Evolutionary conservation across 2,797 vertebrate genomes (phyloP).

Genomic region (Centropyge bicolor): DNA sequence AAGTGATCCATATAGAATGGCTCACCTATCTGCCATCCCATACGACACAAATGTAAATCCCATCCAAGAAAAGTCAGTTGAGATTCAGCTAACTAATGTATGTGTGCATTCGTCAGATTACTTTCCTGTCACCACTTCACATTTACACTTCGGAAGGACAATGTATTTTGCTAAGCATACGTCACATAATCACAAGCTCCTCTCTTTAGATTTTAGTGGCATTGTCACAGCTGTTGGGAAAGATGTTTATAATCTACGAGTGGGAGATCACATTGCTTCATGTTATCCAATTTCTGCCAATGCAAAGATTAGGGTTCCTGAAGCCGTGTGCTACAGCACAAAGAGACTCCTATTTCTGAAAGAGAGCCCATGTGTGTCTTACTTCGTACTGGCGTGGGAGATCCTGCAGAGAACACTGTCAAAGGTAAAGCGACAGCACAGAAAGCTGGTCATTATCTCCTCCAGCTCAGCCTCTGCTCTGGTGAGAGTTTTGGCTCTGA

Average conservation of each 20-base stretch:
- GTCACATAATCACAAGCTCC: conserved; percentile 81
- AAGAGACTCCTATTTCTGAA: conserved; percentile 82
- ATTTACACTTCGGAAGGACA: conserved; percentile 81
- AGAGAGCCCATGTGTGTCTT: conserved; percentile 88
- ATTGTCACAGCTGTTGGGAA: conserved; percentile 83
- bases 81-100: conserved; percentile 85
- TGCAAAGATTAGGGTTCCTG: conserved; percentile 83
- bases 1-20: conserved; percentile 81
- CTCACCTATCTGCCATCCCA: conserved; percentile 79
- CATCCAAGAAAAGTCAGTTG: conserved; percentile 72
- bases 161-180: conserved; percentile 88
- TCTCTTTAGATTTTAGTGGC: conserved; percentile 89
- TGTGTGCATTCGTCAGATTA: conserved; percentile 91
- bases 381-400: conserved; percentile 89
- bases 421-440: conserved; percentile 68
- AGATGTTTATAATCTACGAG: conserved; percentile 81
- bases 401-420: conserved; percentile 81
- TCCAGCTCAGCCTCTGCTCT: conserved; percentile 74
- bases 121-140: conserved; percentile 87
- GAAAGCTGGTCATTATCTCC: conserved; percentile 78
- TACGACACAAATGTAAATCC: conserved; percentile 18
- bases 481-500: conserved; percentile 78
- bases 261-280: conserved; percentile 86
- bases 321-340: conserved; percentile 82
- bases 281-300: conserved; percentile 87